Evolutionary conservation across 2,113 vertebrate species (phyloP).

Genomic region (Grammomys dolichurus): DNA sequence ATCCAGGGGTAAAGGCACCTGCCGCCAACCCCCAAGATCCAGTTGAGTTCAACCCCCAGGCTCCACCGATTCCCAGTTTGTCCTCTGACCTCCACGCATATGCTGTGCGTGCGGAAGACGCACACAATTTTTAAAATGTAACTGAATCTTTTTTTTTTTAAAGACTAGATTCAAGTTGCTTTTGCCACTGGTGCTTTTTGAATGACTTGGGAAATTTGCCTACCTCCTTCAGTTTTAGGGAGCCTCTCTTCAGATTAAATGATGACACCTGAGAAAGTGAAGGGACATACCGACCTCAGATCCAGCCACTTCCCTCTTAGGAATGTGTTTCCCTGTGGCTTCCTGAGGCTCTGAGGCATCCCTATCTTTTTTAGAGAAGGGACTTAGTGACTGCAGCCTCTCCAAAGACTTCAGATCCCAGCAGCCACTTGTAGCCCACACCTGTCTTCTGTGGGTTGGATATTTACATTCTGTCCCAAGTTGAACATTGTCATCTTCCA

Average conservation of each 20-base stretch:
- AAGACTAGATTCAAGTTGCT: background rate
- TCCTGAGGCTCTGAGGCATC: background rate
- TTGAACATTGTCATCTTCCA: background rate
- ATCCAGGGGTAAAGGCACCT: background rate
- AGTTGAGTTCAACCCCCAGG: background rate
- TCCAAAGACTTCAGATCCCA: background rate
- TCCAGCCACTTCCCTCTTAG: background rate
- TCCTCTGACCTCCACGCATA: background rate
- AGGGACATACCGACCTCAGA: background rate
- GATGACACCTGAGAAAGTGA: background rate
- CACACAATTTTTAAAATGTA: background rate
- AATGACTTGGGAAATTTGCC: background rate
- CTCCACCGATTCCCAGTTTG: background rate
- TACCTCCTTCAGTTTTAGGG: background rate
- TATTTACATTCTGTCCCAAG: background rate
- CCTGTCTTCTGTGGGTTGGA: background rate
- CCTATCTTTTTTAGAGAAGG: background rate
- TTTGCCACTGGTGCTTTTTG: background rate
- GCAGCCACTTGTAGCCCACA: background rate
- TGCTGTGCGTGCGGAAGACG: too few relatives aligned
- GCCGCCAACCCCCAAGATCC: background rate
- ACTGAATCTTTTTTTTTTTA: background rate
- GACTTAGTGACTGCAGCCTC: background rate
- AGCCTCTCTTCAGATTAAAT: background rate
- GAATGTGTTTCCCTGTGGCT: background rate